Evolutionary conservation across 2,113 vertebrate species (phyloP), one percentile per base, ranked within the genome.

Genomic region (Saguinus midas): DNA sequence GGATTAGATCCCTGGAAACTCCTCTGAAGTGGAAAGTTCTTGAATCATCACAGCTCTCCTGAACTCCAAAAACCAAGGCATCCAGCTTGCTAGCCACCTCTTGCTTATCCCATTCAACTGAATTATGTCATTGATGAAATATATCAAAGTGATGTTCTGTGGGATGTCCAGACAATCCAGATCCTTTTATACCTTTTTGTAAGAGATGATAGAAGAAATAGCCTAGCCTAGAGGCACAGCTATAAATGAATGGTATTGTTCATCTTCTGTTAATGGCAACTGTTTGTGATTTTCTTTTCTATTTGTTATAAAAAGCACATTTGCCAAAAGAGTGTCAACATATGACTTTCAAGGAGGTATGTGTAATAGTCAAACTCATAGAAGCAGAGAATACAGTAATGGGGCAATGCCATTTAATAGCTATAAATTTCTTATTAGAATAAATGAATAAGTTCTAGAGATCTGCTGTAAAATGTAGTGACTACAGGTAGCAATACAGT

Each of bases 61-160:
- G n/a, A n/a, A n/a, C n/a, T n/a, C n/a, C n/a, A n/a, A n/a, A n/a
- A n/a, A 14, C 16, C 58, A 75, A n/a, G n/a, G 9, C 37, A 29
- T 68, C 21, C 45, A 66, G 5, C 27, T 50, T 92, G 52, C 37
- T 58, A 43, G 13, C 35, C 37, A 70, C 11, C 2, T 55, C n/a
- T 78, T 78, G 25, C 75, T 78, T 92, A 52, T 32, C n/a, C n/a
- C 29, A 0, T 52, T 80, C 55, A 57, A 20, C n/a, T 48, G 37
- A 72, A 78, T 94, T 76, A 55, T 48, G 14, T 61, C 23, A 29
- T 12, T 85, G n/a, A 75, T 89, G 50, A 61, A 76, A 21, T 13
- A 64, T 29, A 86, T 95, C 84, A 96, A 70, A 96, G 25, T 35
- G 4, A 37, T 81, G 6, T 32, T 61, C 35, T 91, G 3, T 81